Evolutionary conservation across 2,888 invertebrate genomes (phyloP), one percentile per base, ranked within the genome.

Genomic region (Drosophila histrio): DNA sequence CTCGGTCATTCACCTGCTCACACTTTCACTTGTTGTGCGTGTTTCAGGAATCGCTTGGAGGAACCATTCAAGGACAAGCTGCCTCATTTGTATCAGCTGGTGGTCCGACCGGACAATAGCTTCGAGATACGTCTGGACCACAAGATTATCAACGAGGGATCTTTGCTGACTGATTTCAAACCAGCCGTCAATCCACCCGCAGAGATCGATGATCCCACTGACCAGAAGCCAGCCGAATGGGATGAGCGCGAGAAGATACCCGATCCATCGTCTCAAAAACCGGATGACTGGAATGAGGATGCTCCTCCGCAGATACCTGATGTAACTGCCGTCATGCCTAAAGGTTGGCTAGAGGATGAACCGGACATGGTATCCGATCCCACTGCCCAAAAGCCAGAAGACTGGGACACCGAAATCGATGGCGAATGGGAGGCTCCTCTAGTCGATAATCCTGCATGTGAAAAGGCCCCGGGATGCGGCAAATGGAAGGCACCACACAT

Each of bases 381-480:
- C 0, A 94, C 94, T 44, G 97, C 98, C 0, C 92, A 93, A 56
- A 97, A 97, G 92, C 99, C 99, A 0, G 94, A 94, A 0, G 99
- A 99, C 92, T 99, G 99, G 98, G 99, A 99, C 91, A 94, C 96
- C 15, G 98, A 99, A 76, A 99, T 99, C 96, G 99, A 99, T 92
- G 99, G 99, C 1, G 96, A 96, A 89, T 99, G 99, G 99, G 99
- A 99, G 92, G 95, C 99, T 3, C 97, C 99, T 0, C 93, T 97
- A 57, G 94, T 99, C 26, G 95, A 96, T 86, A 99, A 99, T 93
- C 97, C 98, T 0, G 93, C 93, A 3, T 99, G 99, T 90, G 93
- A 93, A 75, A 90, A 92, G 53, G 95, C 95, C 5, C 94, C 95
- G 2, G 99, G 99, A 11, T 99, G 99, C 92, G 99, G 99, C 0